phyloP scores from a whole-genome alignment of 2,888 invertebrate species.

The Podotricha telesiphe region DNA sequence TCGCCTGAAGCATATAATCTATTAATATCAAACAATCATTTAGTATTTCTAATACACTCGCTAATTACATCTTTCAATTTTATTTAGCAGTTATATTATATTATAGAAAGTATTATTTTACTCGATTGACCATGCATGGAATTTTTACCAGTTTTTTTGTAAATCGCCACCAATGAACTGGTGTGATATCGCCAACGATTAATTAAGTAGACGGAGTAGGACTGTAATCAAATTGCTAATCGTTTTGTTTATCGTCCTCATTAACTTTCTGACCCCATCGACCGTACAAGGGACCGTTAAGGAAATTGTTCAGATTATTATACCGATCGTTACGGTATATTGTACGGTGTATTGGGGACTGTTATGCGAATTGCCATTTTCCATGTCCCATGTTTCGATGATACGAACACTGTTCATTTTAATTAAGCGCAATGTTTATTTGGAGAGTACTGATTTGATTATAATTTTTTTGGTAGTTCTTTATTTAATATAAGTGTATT shows the following conservation, averaged over 20 bases:
- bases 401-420: neutral
- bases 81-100: too few species aligned
- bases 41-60: too few species aligned
- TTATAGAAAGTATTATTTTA: too few species aligned
- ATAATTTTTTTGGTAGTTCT: neutral
- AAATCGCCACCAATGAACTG: conserved; percentile 1
- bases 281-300: conserved; percentile 17
- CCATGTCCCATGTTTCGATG: neutral
- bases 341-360: too few species aligned
- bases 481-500: neutral
- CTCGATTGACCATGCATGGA: too few species aligned
- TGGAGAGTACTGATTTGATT: neutral
- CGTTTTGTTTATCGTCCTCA: conserved; percentile 54
- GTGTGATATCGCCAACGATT: conserved; percentile 8
- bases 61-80: too few species aligned
- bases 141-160: neutral
- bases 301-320: conserved; percentile 23
- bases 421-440: neutral
- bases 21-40: too few species aligned
- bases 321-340: conserved; percentile 6
- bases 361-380: conserved; percentile 9
- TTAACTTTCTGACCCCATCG: conserved; percentile 45
- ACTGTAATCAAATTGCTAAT: conserved; percentile 20
- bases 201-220: conserved; percentile 2
- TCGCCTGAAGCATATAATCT: too few species aligned